Evolutionary conservation across 2,888 invertebrate species (phyloP), one percentile per base, ranked within the genome.

Genomic region (Mythimna vitellina): DNA sequence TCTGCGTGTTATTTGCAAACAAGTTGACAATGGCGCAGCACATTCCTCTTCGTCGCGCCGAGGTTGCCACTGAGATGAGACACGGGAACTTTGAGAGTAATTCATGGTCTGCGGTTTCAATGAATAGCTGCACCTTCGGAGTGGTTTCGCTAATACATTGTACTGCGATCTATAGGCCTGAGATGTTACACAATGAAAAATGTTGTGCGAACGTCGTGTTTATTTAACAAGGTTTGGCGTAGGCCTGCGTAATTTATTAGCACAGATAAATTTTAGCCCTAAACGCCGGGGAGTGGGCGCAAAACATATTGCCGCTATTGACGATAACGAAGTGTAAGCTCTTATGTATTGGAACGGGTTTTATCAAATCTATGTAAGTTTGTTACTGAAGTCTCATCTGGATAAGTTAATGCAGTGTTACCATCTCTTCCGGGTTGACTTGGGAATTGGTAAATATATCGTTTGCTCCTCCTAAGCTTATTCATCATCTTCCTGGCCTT

Each of bases 191-290:
- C 87, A 87, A 90, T 93, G 93, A 93, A 93, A 94, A 94, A 94
- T 93, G 89, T 91, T 90, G 92, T 92, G 93, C 90, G 91, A 93
- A 92, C 92, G 88, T 89, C 89, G 91, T 93, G 93, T 93, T 93
- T 94, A 92, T 92, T 93, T 92, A 93, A 91, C 92, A 91, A 90
- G 91, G 91, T 89, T 89, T 88, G 85, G 86, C 86, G 84, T 85
- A 80, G 84, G 90, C 88, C 86, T 81, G 70, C 76, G 91, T 93
- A 90, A 94, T 94, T 93, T 94, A 94, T 94, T 92, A 92, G 92
- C 85, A 84, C 84, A 93, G 92, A 94, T 94, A 94, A 94, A 93
- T 94, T 94, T 90, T 86, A 89, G 89, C 89, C 91, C 90, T 91
- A 89, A 92, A 90, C 87, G 87, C 83, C 82, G 80, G 84, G 69